Conservation (phyloP, 2,888 invertebrate species). For the Agriopis aurantiaria region DNA sequence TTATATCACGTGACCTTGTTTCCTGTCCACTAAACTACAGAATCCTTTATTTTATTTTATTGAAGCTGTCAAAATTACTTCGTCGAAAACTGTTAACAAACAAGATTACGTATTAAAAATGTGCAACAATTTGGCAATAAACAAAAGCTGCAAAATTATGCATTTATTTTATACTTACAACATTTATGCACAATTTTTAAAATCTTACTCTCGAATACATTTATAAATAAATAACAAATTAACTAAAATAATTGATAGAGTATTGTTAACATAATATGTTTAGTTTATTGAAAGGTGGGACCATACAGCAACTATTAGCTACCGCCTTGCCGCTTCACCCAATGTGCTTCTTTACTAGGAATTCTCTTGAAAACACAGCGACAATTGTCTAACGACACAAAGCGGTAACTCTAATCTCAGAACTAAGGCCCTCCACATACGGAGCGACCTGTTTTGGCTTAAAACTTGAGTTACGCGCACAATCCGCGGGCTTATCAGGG, state of each 20-base stretch:
- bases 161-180: slow-evolving; percentile 9
- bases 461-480: too few species aligned
- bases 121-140: slow-evolving; percentile 14
- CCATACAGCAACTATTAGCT: neutral
- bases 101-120: too few species aligned
- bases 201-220: slow-evolving; percentile 4
- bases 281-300: slow-evolving; percentile 24
- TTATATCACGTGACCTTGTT: too few species aligned
- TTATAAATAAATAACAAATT: slow-evolving; percentile 34
- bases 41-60: too few species aligned
- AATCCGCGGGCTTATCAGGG: too few species aligned
- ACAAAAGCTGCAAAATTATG: slow-evolving; percentile 22
- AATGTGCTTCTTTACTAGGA: slow-evolving; percentile 14
- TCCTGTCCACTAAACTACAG: too few species aligned
- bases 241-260: slow-evolving; percentile 12
- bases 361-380: slow-evolving; percentile 3
- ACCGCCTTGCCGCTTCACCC: slow-evolving; percentile 18
- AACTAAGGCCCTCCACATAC: neutral
- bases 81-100: too few species aligned
- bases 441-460: too few species aligned
- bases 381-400: slow-evolving; percentile 8
- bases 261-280: slow-evolving; percentile 12
- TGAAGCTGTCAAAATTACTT: too few species aligned
- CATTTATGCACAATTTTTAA: slow-evolving; percentile 3
- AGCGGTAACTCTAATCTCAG: neutral